A percentile compares a stretch with the other conserved stretches of the same genome.
Evolutionary conservation across 2,888 invertebrate genomes (phyloP).

Genomic region (Periphyllus acericola): DNA sequence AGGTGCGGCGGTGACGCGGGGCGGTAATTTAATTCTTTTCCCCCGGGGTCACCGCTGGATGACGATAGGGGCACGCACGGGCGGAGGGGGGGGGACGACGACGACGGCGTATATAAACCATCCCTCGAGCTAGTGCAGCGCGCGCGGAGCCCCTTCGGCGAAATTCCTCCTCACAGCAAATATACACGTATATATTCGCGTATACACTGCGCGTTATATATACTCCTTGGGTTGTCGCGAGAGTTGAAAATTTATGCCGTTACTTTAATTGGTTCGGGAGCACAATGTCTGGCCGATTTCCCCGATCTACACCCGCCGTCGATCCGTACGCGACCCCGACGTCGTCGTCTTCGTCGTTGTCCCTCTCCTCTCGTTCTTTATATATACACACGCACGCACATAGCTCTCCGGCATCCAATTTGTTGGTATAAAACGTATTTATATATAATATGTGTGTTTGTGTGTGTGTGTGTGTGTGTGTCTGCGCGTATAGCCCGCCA

Average conservation of each 20-base stretch:
- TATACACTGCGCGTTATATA: background rate
- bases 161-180: conserved; percentile 45
- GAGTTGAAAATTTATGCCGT: conserved; percentile 64
- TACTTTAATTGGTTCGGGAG: conserved; percentile 64
- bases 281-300: conserved; percentile 61
- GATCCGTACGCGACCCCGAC: conserved; percentile 65
- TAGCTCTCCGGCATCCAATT: conserved; percentile 39
- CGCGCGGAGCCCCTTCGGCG: conserved; percentile 31
- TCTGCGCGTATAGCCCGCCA: background rate
- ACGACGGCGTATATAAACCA: conserved; percentile 39
- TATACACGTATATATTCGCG: background rate
- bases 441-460: background rate
- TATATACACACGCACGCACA: background rate
- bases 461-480: background rate
- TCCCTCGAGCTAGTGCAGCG: background rate
- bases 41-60: conserved; percentile 60
- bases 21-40: conserved; percentile 63
- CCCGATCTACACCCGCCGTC: conserved; percentile 64
- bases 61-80: background rate
- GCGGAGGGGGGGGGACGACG: background rate
- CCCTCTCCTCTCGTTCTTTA: conserved; percentile 1
- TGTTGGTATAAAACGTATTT: conserved; percentile 55
- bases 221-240: conserved; percentile 55
- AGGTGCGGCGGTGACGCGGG: conserved; percentile 26
- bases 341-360: conserved; percentile 55